Evolutionary conservation across 2,888 invertebrate species (phyloP).

Genomic region (Oscheius sp.): DNA sequence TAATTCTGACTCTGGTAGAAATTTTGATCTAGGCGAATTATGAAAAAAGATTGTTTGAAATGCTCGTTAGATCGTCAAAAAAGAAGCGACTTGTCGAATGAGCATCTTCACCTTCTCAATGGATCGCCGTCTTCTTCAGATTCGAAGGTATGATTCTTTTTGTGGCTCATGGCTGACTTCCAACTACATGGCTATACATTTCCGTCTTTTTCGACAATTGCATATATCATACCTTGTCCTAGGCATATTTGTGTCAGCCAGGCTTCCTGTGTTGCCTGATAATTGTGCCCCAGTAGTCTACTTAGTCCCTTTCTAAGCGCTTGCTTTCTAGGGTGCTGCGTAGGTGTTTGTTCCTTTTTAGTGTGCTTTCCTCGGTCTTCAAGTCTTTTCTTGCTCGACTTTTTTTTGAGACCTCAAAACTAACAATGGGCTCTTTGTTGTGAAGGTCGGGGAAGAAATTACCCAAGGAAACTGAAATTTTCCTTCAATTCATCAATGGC

Average conservation of each 20-base stretch:
- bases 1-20: neutral
- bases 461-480: neutral
- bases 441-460: neutral
- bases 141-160: neutral
- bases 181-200: slow-evolving; percentile 25
- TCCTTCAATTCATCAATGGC: slow-evolving; percentile 2
- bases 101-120: slow-evolving; percentile 22
- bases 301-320: neutral
- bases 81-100: neutral
- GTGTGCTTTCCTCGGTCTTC: neutral
- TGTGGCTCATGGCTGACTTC: slow-evolving; percentile 7
- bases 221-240: slow-evolving; percentile 24
- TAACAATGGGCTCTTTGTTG: slow-evolving; percentile 27
- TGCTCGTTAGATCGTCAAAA: slow-evolving; percentile 29
- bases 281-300: slow-evolving; percentile 11
- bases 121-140: slow-evolving; percentile 1
- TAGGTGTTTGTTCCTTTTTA: neutral
- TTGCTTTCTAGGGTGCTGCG: no score
- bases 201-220: slow-evolving; percentile 14
- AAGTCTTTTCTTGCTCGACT: neutral
- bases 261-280: slow-evolving; percentile 24
- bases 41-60: slow-evolving; percentile 37
- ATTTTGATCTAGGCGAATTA: neutral
- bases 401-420: neutral
- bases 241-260: slow-evolving; percentile 33